Percentiles rank a stretch among this genome's conserved stretches.
phyloP scores from a whole-genome alignment of 2,113 vertebrate genomes.

The Hemibagrus wyckioides region DNA sequence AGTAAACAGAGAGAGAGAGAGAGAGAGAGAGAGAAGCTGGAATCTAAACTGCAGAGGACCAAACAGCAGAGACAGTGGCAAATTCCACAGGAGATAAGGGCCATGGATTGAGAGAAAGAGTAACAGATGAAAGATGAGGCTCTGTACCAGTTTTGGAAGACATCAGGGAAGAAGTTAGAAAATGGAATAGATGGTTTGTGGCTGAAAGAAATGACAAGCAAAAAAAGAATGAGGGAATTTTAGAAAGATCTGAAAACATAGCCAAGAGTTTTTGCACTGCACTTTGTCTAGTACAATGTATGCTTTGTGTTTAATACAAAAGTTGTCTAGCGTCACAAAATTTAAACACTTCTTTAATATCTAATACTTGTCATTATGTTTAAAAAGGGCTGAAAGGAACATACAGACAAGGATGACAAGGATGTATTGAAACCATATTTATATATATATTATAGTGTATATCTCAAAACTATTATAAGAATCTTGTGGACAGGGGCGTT shows the following conservation, averaged over 20 bases:
- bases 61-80: not conserved
- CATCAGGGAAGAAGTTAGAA: not conserved
- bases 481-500: too few relatives aligned
- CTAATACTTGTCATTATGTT: not conserved
- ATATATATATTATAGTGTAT: too few relatives aligned
- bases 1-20: constrained; percentile 45
- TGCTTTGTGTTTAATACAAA: not conserved
- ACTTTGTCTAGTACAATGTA: not conserved
- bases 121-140: not conserved
- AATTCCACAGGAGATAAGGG: not conserved
- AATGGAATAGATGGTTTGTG: not conserved
- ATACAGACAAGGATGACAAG: not conserved
- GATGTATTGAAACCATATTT: too few relatives aligned
- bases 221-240: not conserved
- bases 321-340: not conserved
- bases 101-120: not conserved
- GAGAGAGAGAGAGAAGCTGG: not conserved
- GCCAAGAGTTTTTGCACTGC: not conserved
- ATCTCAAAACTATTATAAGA: too few relatives aligned
- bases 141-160: not conserved
- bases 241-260: not conserved
- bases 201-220: not conserved
- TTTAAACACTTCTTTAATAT: not conserved
- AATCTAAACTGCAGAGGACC: not conserved
- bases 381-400: not conserved